phyloP scores from a whole-genome alignment of 2,113 vertebrate genomes.

The Craseonycteris thonglongyai region DNA sequence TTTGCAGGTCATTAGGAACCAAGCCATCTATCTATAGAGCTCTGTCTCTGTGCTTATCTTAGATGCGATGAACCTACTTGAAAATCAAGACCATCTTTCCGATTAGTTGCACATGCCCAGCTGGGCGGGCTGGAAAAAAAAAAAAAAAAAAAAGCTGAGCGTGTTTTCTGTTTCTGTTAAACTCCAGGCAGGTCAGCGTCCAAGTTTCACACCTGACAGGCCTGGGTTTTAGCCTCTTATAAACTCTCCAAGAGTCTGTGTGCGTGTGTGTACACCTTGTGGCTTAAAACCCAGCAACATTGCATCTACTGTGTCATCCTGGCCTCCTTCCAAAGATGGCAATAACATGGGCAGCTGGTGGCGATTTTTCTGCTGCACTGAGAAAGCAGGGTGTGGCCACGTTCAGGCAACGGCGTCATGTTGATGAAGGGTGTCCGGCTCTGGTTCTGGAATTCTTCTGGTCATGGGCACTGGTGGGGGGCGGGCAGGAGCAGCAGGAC shows the following conservation, averaged over 20 bases:
- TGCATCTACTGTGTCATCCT: not conserved
- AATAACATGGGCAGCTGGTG: not conserved
- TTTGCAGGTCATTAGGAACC: not conserved
- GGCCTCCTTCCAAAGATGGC: not conserved
- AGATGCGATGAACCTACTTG: not conserved
- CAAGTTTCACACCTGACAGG: not conserved
- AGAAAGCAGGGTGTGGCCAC: not conserved
- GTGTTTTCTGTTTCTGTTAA: not conserved
- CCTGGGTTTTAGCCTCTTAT: not conserved
- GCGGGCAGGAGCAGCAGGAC: accelerated
- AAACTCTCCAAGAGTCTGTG: not conserved
- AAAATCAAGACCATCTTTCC: not conserved
- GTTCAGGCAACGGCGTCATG: not conserved
- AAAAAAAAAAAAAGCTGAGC: not conserved
- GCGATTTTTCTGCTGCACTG: not conserved
- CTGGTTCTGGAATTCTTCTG: not conserved
- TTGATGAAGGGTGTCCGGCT: not conserved
- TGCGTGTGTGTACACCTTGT: not conserved
- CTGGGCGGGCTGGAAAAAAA: not conserved
- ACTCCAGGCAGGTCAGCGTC: not conserved
- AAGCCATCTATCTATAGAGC: not conserved
- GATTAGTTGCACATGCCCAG: not conserved
- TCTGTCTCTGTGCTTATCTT: not conserved
- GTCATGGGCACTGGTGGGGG: not conserved
- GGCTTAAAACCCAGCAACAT: not conserved